Evolutionary conservation across 2,797 vertebrate genomes (phyloP).

Genomic region (Gallinago nigripennis): DNA sequence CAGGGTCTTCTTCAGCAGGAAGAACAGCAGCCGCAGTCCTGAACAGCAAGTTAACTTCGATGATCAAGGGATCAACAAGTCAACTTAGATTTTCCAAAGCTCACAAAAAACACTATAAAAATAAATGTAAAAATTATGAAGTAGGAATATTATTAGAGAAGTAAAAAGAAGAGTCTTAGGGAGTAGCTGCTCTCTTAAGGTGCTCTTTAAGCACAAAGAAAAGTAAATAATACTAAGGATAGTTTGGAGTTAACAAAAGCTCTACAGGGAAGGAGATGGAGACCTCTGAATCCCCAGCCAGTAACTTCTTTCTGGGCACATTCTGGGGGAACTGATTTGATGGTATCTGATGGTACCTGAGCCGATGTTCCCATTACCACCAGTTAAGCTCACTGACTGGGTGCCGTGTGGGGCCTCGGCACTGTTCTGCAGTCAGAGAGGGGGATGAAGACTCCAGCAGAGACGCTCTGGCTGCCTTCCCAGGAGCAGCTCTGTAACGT

Average conservation of each 20-base stretch:
- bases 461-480: slow-evolving; percentile 61
- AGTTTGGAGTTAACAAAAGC: not conserved
- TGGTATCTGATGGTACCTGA: not conserved
- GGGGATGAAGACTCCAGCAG: slow-evolving; percentile 13
- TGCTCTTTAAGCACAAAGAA: not conserved
- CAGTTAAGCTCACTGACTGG: not conserved
- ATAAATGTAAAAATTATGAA: not conserved
- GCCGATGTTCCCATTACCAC: not conserved
- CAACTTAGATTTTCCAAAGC: not conserved
- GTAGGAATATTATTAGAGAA: not conserved
- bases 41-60: not conserved
- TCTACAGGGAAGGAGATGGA: not conserved
- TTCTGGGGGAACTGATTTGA: not conserved
- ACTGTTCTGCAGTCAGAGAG: not conserved
- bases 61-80: not conserved
- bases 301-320: not conserved
- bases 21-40: not conserved
- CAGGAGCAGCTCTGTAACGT: slow-evolving; percentile 20
- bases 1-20: not conserved
- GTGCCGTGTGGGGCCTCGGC: not conserved
- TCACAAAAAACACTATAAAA: not conserved
- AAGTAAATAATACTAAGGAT: not conserved
- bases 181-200: not conserved
- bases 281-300: not conserved
- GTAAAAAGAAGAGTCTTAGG: not conserved